These are phyloP conservation scores for Semnornis frantzii DNA, from an alignment of 2,113 vertebrate genomes.

Conservation along the genomic window DNA sequence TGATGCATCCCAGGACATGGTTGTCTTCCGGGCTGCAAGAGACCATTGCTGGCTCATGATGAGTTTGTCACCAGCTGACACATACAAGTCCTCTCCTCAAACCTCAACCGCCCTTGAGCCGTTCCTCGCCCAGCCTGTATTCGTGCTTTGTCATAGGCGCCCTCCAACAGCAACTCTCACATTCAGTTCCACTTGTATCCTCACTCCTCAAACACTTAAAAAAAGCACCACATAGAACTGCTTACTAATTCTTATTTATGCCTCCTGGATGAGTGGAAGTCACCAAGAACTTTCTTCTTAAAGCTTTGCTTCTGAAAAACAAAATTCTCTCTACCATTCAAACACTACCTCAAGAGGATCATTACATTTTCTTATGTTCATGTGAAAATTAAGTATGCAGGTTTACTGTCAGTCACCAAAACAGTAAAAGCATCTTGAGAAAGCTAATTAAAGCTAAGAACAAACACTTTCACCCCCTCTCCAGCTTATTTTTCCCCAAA, in stretches of 20 bases:
- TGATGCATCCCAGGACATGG: too few species aligned
- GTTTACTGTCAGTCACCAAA: conserved; percentile 41
- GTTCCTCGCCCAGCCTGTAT: too few species aligned
- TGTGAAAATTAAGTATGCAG: conserved; percentile 49
- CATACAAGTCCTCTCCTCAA: too few species aligned
- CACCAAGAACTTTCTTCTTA: background rate
- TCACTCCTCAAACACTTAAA: background rate
- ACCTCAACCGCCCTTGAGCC: too few species aligned
- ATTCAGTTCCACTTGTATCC: background rate
- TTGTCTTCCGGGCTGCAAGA: too few species aligned
- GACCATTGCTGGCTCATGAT: too few species aligned
- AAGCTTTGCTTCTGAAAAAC: background rate
- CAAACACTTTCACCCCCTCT: conserved; percentile 63
- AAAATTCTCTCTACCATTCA: background rate
- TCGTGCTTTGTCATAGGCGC: too few species aligned
- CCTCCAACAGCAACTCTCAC: background rate
- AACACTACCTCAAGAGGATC: background rate
- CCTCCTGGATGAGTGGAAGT: background rate
- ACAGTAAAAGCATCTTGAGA: conserved; percentile 38
- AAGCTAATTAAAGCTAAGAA: conserved; percentile 63
- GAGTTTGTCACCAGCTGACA: too few species aligned
- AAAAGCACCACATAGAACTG: background rate
- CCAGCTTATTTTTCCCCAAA: conserved; percentile 49
- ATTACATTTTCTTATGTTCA: background rate
- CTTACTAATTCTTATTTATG: background rate